Conservation (phyloP, 2,797 vertebrate genomes). For the Agapornis canus region DNA sequence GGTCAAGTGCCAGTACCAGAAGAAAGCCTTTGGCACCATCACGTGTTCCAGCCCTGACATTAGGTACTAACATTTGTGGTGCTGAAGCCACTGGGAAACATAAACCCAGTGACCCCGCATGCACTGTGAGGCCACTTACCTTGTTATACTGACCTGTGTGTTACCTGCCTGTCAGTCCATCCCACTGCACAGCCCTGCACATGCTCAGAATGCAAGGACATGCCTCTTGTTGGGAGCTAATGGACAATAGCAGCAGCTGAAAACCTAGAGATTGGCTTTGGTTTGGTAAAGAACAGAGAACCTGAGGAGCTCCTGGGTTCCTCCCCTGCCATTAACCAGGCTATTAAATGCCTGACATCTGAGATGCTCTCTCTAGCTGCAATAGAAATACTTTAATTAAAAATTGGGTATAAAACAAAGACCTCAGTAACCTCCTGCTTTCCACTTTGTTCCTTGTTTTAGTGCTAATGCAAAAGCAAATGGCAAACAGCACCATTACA, state of each 20-base stretch:
- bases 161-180: accelerated
- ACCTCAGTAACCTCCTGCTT: background rate
- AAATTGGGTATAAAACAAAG: background rate
- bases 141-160: background rate
- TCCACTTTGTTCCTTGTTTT: background rate
- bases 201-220: accelerated
- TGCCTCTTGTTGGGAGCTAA: background rate
- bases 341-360: accelerated
- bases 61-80: background rate
- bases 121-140: background rate
- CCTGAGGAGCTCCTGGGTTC: background rate
- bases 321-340: accelerated
- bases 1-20: background rate
- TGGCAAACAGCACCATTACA: background rate
- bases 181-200: accelerated
- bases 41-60: background rate
- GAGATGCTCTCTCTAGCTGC: background rate
- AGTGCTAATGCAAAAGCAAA: background rate
- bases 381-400: background rate
- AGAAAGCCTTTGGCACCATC: background rate
- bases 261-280: background rate
- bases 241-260: accelerated
- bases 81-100: background rate
- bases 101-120: background rate
- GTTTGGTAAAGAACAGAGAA: background rate